These are phyloP conservation scores for Bradypus variegatus DNA, from an alignment of 2,797 vertebrate genomes.

Conservation along the genomic window DNA sequence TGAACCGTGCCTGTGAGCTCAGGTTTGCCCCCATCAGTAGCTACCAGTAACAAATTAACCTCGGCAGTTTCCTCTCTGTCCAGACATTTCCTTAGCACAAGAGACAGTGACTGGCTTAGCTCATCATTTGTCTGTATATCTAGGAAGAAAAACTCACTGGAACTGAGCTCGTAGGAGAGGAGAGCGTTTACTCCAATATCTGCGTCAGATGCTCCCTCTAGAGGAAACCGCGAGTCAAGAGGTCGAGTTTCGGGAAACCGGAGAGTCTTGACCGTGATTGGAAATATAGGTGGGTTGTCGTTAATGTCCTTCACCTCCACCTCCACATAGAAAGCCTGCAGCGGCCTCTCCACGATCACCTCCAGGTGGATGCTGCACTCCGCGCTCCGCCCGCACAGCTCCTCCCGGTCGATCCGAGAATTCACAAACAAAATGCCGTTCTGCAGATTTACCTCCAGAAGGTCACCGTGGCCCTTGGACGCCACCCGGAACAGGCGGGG, in stretches of 20 bases:
- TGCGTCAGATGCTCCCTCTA: slow-evolving; percentile 77
- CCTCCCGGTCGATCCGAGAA: slow-evolving; percentile 74
- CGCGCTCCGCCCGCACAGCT: slow-evolving; percentile 65
- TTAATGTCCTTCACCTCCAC: slow-evolving; percentile 71
- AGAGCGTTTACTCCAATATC: slow-evolving; percentile 73
- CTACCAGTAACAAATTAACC: slow-evolving; percentile 68
- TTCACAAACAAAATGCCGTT: slow-evolving; percentile 74
- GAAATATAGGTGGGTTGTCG: slow-evolving; percentile 66
- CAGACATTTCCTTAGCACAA: slow-evolving; percentile 67
- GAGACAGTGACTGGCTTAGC: slow-evolving; percentile 55
- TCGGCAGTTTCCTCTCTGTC: slow-evolving; percentile 64
- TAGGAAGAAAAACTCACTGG: slow-evolving; percentile 75
- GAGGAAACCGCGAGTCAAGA: slow-evolving; percentile 72
- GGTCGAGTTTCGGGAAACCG: slow-evolving; percentile 68
- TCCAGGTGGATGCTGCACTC: slow-evolving; percentile 65
- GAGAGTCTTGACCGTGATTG: slow-evolving; percentile 61
- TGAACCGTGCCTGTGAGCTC: slow-evolving; percentile 68
- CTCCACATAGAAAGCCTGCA: slow-evolving; percentile 68
- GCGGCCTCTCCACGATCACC: slow-evolving; percentile 66
- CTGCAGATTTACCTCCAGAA: slow-evolving; percentile 77
- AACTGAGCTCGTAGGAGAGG: slow-evolving; percentile 74
- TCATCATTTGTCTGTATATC: slow-evolving; percentile 73
- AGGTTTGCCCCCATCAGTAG: slow-evolving; percentile 73
- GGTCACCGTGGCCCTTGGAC: slow-evolving; percentile 67
- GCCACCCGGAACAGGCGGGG: slow-evolving; percentile 70